Evolutionary conservation across 2,888 invertebrate genomes (phyloP), one percentile per base, ranked within the genome.

Genomic region (Elgonia sp.): DNA sequence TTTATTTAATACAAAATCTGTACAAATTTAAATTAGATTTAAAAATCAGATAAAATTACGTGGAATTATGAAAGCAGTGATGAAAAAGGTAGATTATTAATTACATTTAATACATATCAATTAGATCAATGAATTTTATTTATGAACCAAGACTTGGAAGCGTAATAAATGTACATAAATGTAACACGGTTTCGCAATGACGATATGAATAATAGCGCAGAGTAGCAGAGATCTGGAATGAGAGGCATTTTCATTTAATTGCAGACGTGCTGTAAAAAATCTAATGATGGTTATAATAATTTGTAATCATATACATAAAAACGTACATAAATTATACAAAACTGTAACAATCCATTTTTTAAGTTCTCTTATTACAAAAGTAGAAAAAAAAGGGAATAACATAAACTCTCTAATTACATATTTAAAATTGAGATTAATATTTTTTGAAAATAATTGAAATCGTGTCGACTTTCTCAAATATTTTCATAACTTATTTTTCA

Each of bases 111-210:
- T 60, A 37, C 29, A 60, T 60, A 60, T 37, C 14, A 37, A 14
- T 29, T 14, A 37, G 29, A 60, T 60, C 37, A 37, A 29, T 60
- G 16, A 16, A 60, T 29, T 37, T 29, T 60, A 37, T 29, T 60
- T 57, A 57, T 57, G 57, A 57, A 57, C 53, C n/a, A n/a, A 53
- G 20, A 57, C 57, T 7, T 57, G 39, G 42, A 65, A 42, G 42
- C 10, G 29, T 50, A 62, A 76, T 62, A 62, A 76, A 63, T 76
- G 63, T n/a, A 40, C 39, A 77, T 65, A 39, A 53, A 67, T 77
- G 67, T 42, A 65, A 14, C 67, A 67, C 18, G n/a, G 21, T 77
- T 77, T 77, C 40, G 67, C 67, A 77, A 77, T 77, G 55, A 39
- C 8, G 39, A 67, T 79, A 69, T 79, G 69, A 69, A 79, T 69